Base-by-base conservation (phyloP, 2,888 invertebrate genomes). In the Amaurobius ferox region DNA sequence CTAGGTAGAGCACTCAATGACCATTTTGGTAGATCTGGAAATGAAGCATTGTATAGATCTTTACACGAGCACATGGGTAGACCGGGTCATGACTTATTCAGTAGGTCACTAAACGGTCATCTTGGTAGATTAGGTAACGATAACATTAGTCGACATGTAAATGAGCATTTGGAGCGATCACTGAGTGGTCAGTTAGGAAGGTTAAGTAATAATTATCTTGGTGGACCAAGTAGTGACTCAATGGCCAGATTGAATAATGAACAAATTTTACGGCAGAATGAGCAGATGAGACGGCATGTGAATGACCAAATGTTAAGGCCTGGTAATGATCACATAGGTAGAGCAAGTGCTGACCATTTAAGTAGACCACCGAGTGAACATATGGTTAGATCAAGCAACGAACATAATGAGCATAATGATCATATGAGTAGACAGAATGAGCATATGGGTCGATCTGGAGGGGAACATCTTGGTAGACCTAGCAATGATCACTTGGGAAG, bases 31-130 rank as follows among this genome's bases (percentile, higher is more conserved):
- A 78, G 86, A 73, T 70, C 79, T 62, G 79, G 79, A 29, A 86
- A 79, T 79, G 79, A 86, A 78, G 78, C 79, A 16, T 62, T 86
- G 28, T 79, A 78, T 68, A 64, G 79, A 40, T 73, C 86, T 19
- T 62, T 86, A 32, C 86, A 86, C 19, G 86, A 86, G 66, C 86
- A 86, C 35, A 78, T 86, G 68, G 73, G 86, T 30, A 79, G 86
- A 48, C 86, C 86, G 0, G 86, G 79, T 13, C 86, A 86, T 79
- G 86, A 86, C 39, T 74, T 86, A 16, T 23, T 86, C 16, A 78
- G 79, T 44, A 64, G 73, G 40, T 86, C 86, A 9, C 40, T 86
- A 19, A 86, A 86, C 70, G 86, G 86, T n/a, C 86, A 86, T 68
- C 44, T 86, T 2, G 79, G 79, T 6, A 79, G 86, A 19, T 62